Evolutionary conservation across 1,140 invertebrate genomes (phyloP).

Genomic region (Drosophila albomicans): DNA sequence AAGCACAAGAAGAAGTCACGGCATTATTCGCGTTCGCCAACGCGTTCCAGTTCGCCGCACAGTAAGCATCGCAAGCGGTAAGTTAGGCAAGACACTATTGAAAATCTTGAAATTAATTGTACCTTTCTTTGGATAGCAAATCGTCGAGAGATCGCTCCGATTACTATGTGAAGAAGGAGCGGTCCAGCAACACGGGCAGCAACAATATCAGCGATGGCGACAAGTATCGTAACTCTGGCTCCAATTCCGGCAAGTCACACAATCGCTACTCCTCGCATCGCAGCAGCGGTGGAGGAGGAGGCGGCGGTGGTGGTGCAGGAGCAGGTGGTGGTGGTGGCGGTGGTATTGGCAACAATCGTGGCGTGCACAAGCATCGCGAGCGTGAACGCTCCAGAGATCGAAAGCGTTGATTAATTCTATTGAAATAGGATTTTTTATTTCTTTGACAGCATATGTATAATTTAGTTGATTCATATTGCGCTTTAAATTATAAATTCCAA

Average conservation of each 20-base stretch:
- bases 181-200: slow-evolving; percentile 55
- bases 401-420: slow-evolving; percentile 61
- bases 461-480: slow-evolving; percentile 33
- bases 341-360: slow-evolving; percentile 50
- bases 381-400: slow-evolving; percentile 78
- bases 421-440: slow-evolving; percentile 5
- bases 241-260: slow-evolving; percentile 72
- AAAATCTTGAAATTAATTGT: background rate
- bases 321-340: slow-evolving; percentile 27
- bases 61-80: slow-evolving; percentile 82
- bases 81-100: background rate
- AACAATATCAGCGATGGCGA: slow-evolving; percentile 62
- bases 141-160: slow-evolving; percentile 73
- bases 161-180: slow-evolving; percentile 77
- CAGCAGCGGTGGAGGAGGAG: slow-evolving; percentile 50
- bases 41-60: slow-evolving; percentile 80
- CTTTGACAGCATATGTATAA: slow-evolving; percentile 26
- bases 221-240: slow-evolving; percentile 70
- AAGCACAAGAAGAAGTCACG: slow-evolving; percentile 83
- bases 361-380: slow-evolving; percentile 71
- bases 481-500: slow-evolving; percentile 27
- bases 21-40: slow-evolving; percentile 78
- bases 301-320: slow-evolving; percentile 21
- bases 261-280: slow-evolving; percentile 63
- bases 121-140: slow-evolving; percentile 43